Percentiles rank a stretch among this genome's conserved stretches.
Conservation (phyloP, 2,888 invertebrate species). For the Pterobdella sp. region DNA sequence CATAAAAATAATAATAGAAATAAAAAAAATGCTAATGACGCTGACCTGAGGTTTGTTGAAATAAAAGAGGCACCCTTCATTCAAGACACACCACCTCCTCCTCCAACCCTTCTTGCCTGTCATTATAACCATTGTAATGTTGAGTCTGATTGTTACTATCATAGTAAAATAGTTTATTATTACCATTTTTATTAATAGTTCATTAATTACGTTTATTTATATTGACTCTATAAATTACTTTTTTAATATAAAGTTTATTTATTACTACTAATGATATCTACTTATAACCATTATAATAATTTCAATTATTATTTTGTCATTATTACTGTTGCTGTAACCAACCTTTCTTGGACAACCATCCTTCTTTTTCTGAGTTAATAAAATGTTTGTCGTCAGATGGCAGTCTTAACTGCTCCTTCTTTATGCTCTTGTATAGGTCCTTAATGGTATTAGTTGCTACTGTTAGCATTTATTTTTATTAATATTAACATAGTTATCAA, state of each 20-base stretch:
- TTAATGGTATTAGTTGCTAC: constrained; percentile 47
- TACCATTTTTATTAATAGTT: not conserved
- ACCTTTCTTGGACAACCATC: constrained; percentile 98
- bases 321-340: constrained; percentile 25
- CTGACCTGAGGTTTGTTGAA: constrained; percentile 84
- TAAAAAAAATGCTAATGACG: no score
- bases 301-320: no score
- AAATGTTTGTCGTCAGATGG: constrained; percentile 99
- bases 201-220: not conserved
- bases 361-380: constrained; percentile 97
- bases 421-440: constrained; percentile 90
- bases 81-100: constrained; percentile 93
- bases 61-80: constrained; percentile 96
- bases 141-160: not conserved
- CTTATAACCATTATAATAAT: no score
- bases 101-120: constrained; percentile 66
- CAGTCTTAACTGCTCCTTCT: constrained; percentile 97
- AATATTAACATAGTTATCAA: no score
- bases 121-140: not conserved
- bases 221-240: no score
- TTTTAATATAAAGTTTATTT: no score
- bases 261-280: no score
- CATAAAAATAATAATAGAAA: no score
- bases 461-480: not conserved
- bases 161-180: not conserved